These are phyloP conservation scores for Tupiocoris notatus DNA, from an alignment of 2,888 invertebrate genomes.

Conservation along the genomic window DNA sequence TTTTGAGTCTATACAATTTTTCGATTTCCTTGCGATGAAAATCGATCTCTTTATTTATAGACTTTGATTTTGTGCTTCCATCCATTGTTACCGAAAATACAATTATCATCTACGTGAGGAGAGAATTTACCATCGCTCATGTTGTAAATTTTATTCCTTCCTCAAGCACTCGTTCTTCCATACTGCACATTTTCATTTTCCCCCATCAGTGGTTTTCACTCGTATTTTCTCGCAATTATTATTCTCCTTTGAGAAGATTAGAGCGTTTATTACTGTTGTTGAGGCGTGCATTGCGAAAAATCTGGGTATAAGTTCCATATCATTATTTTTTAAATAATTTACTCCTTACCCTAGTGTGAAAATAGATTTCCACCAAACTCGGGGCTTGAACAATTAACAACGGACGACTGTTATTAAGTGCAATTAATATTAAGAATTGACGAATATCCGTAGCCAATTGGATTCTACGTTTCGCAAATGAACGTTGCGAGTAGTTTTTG, in stretches of 20 bases:
- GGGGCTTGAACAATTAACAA: conserved; percentile 7
- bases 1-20: too few relatives aligned
- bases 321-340: conserved; percentile 17
- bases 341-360: not conserved
- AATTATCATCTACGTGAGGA: too few relatives aligned
- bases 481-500: conserved; percentile 11
- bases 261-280: not conserved
- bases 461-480: conserved; percentile 12
- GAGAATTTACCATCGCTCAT: not conserved
- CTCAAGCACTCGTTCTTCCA: not conserved
- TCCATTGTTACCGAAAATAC: conserved; percentile 8
- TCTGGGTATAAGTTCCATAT: conserved; percentile 29
- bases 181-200: not conserved
- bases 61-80: conserved; percentile 1
- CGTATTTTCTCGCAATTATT: not conserved
- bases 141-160: too few relatives aligned
- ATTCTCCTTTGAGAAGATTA: not conserved
- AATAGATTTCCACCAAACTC: not conserved
- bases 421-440: conserved; percentile 26
- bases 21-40: too few relatives aligned
- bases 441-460: conserved; percentile 27
- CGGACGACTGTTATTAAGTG: conserved; percentile 36
- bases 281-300: not conserved
- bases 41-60: too few relatives aligned
- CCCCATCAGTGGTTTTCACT: not conserved